A percentile compares a stretch with the other conserved stretches of the same genome.
These are phyloP conservation scores for Mesorhabditis belari DNA, from an alignment of 2,888 invertebrate genomes.

Conservation along the genomic window DNA sequence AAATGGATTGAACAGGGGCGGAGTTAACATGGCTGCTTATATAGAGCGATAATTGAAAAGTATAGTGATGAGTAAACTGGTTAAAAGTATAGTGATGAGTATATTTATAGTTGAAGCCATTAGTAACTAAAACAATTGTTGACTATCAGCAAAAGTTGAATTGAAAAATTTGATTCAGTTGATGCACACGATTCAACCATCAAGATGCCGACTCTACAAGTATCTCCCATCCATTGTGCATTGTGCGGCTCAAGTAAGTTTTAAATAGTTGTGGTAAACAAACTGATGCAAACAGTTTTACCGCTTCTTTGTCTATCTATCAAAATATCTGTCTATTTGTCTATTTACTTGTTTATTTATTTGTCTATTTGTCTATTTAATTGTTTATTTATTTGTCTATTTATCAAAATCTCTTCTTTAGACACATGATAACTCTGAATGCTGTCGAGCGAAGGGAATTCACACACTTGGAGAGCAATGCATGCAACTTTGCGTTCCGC, in stretches of 20 bases:
- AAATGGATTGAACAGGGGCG: no score
- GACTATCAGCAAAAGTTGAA: no score
- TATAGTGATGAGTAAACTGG: no score
- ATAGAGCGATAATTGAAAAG: no score
- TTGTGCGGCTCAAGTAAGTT: conserved; percentile 46
- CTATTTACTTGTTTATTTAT: no score
- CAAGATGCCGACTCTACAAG: conserved; percentile 50
- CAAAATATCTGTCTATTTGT: no score
- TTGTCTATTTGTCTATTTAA: no score
- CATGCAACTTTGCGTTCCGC: conserved; percentile 46
- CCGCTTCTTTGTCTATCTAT: conserved; percentile 1
- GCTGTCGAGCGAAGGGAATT: conserved; percentile 45
- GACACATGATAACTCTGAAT: conserved; percentile 50
- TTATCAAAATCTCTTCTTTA: background rate
- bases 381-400: no score
- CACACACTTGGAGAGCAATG: conserved; percentile 47
- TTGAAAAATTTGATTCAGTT: conserved; percentile 22
- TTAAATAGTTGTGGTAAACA: no score
- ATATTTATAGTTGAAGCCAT: background rate
- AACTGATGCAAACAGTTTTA: background rate
- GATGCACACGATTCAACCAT: conserved; percentile 52
- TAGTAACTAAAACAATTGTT: no score
- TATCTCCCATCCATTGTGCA: conserved; percentile 48
- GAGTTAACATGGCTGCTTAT: no score
- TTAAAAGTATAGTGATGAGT: no score